These are phyloP conservation scores for Tubulanus polymorphus DNA, from an alignment of 2,888 invertebrate species.

Conservation along the genomic window DNA sequence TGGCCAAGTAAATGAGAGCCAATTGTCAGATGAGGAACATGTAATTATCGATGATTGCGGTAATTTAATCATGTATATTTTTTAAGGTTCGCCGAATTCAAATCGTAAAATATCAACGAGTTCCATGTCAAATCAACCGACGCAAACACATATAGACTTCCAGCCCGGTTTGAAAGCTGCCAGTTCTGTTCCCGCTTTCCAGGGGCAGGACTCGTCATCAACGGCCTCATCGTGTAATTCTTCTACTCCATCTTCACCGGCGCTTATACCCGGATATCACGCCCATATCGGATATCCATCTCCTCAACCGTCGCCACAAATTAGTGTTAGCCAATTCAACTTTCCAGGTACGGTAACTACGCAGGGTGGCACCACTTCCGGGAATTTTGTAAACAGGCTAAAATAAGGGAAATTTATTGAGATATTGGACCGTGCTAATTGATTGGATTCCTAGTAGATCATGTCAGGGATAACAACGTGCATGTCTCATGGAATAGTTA, in stretches of 20 bases:
- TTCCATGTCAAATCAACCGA: too few species aligned
- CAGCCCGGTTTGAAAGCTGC: constrained; percentile 21
- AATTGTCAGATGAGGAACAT: too few species aligned
- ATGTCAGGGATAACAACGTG: too few species aligned
- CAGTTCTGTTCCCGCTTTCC: constrained; percentile 24
- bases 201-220: constrained; percentile 62
- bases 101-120: constrained; percentile 25
- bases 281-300: constrained; percentile 54
- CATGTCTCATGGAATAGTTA: too few species aligned
- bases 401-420: too few species aligned
- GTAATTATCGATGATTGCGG: too few species aligned
- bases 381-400: too few species aligned
- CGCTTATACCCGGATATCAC: constrained; percentile 58
- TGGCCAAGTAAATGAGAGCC: too few species aligned
- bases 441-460: too few species aligned
- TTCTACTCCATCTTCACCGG: constrained; percentile 93
- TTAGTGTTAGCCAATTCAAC: constrained; percentile 60
- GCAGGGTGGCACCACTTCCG: too few species aligned
- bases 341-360: constrained; percentile 81
- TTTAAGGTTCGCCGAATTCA: constrained; percentile 33
- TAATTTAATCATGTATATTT: too few species aligned
- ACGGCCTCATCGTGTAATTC: constrained; percentile 95
- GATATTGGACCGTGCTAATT: too few species aligned
- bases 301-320: constrained; percentile 46
- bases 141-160: background rate